Evolutionary conservation across 2,888 invertebrate species (phyloP).

Genomic region (Archips xylosteana): DNA sequence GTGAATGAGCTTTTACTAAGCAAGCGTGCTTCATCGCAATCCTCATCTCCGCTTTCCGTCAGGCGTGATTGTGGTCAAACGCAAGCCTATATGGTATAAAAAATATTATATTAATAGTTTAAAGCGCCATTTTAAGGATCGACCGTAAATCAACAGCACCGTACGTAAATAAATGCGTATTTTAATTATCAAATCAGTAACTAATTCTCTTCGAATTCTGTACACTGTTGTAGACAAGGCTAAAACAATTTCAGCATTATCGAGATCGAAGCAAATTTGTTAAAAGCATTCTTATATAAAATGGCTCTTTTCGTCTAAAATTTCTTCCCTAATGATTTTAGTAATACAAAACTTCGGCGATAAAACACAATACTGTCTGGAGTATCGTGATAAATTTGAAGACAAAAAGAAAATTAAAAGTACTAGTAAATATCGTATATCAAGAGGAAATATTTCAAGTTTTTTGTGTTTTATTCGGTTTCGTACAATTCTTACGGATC

Average conservation of each 20-base stretch:
- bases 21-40: no score
- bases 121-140: no score
- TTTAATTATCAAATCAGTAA: no score
- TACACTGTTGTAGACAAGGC: neutral
- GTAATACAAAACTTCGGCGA: neutral
- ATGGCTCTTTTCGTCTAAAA: neutral
- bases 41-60: no score
- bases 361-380: constrained; percentile 4
- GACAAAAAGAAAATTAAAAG: neutral
- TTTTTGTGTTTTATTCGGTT: neutral
- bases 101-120: no score
- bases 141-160: no score
- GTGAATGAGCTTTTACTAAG: no score
- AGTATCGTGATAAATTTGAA: neutral
- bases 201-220: neutral
- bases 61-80: no score
- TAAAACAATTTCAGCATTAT: no score
- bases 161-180: no score
- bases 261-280: neutral
- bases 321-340: constrained; percentile 1
- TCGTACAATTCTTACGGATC: neutral
- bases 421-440: constrained; percentile 7
- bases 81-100: no score
- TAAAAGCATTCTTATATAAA: neutral
- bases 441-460: neutral